These are phyloP conservation scores for Elgonia sp. DNA, from an alignment of 2,888 invertebrate genomes.

Conservation along the genomic window DNA sequence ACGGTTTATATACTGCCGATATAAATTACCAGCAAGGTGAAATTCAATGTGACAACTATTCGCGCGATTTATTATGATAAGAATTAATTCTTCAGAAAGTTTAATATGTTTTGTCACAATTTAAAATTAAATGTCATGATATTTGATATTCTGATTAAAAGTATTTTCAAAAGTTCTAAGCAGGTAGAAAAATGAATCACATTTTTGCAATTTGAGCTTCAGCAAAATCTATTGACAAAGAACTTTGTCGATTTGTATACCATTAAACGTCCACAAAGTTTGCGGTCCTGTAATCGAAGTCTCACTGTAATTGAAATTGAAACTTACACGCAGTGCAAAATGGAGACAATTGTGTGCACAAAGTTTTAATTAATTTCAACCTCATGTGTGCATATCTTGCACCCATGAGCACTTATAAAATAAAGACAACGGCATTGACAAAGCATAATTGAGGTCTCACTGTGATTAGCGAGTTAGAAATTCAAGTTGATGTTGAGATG, in stretches of 20 bases:
- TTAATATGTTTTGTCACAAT: too few relatives aligned
- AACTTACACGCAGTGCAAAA: constrained; percentile 27
- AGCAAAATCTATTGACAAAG: constrained; percentile 5
- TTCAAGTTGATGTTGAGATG: background rate
- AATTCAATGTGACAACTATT: constrained; percentile 5
- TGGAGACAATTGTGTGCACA: constrained; percentile 27
- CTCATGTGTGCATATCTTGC: constrained; percentile 29
- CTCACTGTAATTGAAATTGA: constrained; percentile 36
- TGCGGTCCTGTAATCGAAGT: constrained; percentile 35
- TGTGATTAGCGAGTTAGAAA: constrained; percentile 9
- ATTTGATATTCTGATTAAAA: too few relatives aligned
- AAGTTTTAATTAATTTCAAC: constrained; percentile 46
- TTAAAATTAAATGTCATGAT: too few relatives aligned
- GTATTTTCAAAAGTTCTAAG: too few relatives aligned
- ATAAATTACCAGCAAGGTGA: background rate
- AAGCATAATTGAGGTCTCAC: background rate
- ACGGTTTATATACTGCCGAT: background rate
- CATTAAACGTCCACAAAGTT: constrained; percentile 23
- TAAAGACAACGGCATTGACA: constrained; percentile 8
- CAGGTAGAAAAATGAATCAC: too few relatives aligned
- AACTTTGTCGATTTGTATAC: constrained; percentile 31
- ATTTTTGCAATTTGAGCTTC: background rate
- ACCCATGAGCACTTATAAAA: constrained; percentile 21
- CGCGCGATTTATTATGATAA: background rate
- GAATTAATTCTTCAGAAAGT: too few relatives aligned